phyloP scores from a whole-genome alignment of 2,113 vertebrate species.

The Gracilinanus agilis region DNA sequence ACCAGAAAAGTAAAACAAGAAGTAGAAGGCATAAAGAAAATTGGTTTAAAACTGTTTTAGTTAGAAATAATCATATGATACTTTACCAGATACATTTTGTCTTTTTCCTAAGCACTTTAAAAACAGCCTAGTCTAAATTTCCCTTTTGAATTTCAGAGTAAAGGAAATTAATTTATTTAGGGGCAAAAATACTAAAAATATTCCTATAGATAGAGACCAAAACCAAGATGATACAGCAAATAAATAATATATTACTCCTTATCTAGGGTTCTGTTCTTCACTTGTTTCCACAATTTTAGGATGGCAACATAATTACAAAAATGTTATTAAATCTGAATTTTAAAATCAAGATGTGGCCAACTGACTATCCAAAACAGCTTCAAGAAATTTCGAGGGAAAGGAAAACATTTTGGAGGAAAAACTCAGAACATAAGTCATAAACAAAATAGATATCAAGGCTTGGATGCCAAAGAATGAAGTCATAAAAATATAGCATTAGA shows the following conservation, averaged over 20 bases:
- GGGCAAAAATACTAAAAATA: constrained; percentile 52
- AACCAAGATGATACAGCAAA: constrained; percentile 23
- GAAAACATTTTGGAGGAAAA: constrained; percentile 79
- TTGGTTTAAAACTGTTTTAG: constrained; percentile 42
- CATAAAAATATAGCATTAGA: constrained; percentile 71
- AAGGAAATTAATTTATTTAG: constrained; percentile 53
- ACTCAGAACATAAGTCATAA: constrained; percentile 77
- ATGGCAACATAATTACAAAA: constrained; percentile 65
- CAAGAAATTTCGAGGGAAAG: constrained; percentile 72
- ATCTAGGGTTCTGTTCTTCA: constrained; percentile 29
- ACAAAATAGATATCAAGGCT: constrained; percentile 74
- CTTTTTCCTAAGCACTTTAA: background rate
- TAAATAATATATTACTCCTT: constrained; percentile 23
- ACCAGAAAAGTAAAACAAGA: constrained; percentile 2
- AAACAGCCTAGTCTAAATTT: constrained; percentile 28
- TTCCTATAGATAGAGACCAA: constrained; percentile 38
- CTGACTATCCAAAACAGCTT: constrained; percentile 74
- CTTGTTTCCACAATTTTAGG: constrained; percentile 40
- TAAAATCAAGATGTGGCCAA: constrained; percentile 69
- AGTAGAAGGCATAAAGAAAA: background rate
- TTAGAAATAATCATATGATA: constrained; percentile 37
- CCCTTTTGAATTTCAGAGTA: constrained; percentile 45
- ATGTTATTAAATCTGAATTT: constrained; percentile 75
- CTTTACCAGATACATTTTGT: background rate
- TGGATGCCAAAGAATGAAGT: constrained; percentile 73